These are phyloP conservation scores for Drosophila ogumai DNA, from an alignment of 1,140 invertebrate species.

Conservation along the genomic window DNA sequence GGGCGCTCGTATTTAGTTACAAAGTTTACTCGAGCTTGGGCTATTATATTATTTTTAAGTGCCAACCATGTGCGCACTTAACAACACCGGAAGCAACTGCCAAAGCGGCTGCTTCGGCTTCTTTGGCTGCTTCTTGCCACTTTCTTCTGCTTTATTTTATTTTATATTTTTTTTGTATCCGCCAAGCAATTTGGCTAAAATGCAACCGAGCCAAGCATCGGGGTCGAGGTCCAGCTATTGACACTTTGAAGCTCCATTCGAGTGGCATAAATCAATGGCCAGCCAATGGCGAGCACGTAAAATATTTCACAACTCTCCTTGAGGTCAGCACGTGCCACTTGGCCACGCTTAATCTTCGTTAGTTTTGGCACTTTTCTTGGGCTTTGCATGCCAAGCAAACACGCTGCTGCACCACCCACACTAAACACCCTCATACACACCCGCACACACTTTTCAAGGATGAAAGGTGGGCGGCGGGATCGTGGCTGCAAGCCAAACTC, in stretches of 20 bases:
- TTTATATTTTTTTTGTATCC: not conserved
- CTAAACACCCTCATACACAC: not conserved
- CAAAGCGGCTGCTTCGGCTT: slow-evolving; percentile 29
- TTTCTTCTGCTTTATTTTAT: not conserved
- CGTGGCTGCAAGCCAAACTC: slow-evolving; percentile 59
- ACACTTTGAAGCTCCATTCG: slow-evolving; percentile 79
- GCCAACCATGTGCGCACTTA: slow-evolving; percentile 76
- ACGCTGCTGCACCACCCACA: slow-evolving; percentile 15
- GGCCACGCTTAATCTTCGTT: slow-evolving; percentile 81
- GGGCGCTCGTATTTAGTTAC: slow-evolving; percentile 78
- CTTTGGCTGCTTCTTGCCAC: slow-evolving; percentile 10
- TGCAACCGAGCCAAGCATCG: slow-evolving; percentile 54
- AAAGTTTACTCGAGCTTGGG: slow-evolving; percentile 79
- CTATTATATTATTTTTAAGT: slow-evolving; percentile 81
- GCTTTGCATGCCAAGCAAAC: slow-evolving; percentile 80
- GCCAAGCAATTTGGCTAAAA: slow-evolving; percentile 77
- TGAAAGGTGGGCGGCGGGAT: not conserved
- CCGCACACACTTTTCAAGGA: not conserved
- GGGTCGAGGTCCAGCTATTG: slow-evolving; percentile 56
- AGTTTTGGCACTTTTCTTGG: slow-evolving; percentile 75
- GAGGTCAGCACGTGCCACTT: slow-evolving; percentile 77
- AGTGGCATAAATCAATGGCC: slow-evolving; percentile 80
- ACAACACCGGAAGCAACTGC: slow-evolving; percentile 72
- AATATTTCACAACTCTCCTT: slow-evolving; percentile 72
- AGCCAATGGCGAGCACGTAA: slow-evolving; percentile 77